phyloP scores from a whole-genome alignment of 2,113 vertebrate species.

The Ramphastos sulfuratus region DNA sequence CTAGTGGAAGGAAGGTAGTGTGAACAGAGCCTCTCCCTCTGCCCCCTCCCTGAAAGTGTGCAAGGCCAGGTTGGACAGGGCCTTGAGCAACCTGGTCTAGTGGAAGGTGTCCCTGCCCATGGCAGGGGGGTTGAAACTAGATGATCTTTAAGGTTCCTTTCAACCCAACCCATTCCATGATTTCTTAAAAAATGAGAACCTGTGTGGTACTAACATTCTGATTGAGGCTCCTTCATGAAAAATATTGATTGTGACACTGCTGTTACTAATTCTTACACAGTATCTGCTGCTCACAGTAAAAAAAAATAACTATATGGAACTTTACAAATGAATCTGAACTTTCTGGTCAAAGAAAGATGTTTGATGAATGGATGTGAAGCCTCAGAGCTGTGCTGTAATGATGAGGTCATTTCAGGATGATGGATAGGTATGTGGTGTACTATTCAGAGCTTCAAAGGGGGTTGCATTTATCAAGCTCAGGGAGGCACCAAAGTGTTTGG shows the following conservation, averaged over 20 bases:
- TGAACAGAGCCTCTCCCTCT: background rate
- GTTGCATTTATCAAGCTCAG: conserved; percentile 21
- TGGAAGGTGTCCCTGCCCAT: background rate
- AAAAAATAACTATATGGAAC: background rate
- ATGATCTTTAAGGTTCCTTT: too few relatives aligned
- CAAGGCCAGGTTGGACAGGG: background rate
- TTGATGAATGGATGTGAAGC: conserved; percentile 8
- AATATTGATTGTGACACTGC: background rate
- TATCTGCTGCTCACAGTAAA: background rate
- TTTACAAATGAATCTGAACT: background rate
- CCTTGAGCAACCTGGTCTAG: too few relatives aligned
- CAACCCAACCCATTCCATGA: background rate
- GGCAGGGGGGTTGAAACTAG: background rate
- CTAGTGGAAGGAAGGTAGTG: background rate
- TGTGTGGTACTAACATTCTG: background rate
- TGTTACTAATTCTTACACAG: background rate
- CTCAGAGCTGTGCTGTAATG: background rate
- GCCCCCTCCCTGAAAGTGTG: background rate
- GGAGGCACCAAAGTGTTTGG: background rate
- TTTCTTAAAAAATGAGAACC: background rate
- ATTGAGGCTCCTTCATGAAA: background rate
- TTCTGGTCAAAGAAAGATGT: background rate
- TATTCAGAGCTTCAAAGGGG: conserved; percentile 21
- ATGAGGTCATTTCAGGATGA: background rate
- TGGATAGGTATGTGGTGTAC: background rate